These are phyloP conservation scores for Lepilemur ruficaudatus DNA, from an alignment of 2,797 vertebrate species.

Conservation along the genomic window DNA sequence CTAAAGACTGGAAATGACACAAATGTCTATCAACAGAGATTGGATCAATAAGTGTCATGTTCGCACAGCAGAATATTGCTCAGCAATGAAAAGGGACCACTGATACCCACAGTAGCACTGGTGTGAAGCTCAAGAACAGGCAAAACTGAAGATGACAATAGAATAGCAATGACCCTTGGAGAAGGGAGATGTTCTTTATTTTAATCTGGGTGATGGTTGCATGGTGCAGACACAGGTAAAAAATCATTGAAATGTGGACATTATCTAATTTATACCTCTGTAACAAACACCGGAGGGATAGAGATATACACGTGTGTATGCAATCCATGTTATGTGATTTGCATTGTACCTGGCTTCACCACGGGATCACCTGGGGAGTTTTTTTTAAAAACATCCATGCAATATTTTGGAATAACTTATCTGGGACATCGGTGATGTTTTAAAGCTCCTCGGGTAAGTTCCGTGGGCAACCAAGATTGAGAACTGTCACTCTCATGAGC, in stretches of 20 bases:
- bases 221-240: not conserved
- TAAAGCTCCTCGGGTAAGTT: not conserved
- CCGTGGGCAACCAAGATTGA: not conserved
- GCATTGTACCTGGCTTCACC: not conserved
- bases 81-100: not conserved
- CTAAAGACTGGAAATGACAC: not conserved
- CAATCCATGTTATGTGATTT: not conserved
- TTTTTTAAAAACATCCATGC: not conserved
- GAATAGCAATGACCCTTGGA: not conserved
- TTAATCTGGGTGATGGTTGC: not conserved
- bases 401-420: not conserved
- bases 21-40: accelerated
- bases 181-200: accelerated
- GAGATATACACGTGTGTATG: not conserved
- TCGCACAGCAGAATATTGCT: not conserved
- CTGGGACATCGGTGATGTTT: not conserved
- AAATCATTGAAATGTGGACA: too few relatives aligned
- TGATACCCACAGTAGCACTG: accelerated
- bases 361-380: not conserved
- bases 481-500: not conserved
- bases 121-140: not conserved
- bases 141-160: accelerated
- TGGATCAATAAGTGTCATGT: accelerated
- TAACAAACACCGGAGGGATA: too few relatives aligned
- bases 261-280: not conserved